Base-by-base conservation (phyloP, 2,113 vertebrate genomes). In the Bubo bubo region DNA sequence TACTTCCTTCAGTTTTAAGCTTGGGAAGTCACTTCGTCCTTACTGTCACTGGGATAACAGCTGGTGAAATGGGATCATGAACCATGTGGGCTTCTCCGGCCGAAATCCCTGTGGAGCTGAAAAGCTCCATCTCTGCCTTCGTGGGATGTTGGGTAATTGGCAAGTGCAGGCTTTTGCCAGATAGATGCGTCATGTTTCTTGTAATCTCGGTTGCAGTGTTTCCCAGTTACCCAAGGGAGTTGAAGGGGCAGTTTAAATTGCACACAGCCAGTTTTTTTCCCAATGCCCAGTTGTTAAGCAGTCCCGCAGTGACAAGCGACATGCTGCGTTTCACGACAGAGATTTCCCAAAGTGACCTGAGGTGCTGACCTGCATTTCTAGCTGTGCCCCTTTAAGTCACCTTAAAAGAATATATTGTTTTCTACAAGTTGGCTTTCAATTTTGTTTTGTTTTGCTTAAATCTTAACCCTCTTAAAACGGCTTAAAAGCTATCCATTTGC, bases 251-350 rank as follows among this genome's bases (percentile, higher is more conserved):
- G 32, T 79, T 85, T 12, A 17, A 50, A 9, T 68, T 67, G 66
- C 70, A 64, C 73, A 2, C 23, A 34, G 56, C 28, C 72, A 34
- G 4, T 4, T 32, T 75, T 47, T 32, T 37, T 9, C 32, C 45
- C 30, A 2, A 1, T 7, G n/a, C 9, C 50, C 75, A 10, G 45
- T 49, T 35, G 10, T 26, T 45, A 2, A n/a, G 81, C 62, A 70
- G 2, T 56, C 63, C 67, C 2, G 1, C n/a, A 9, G 62, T 14
- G 64, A 37, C 12, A 6, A 35, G 39, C n/a, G 75, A 12, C 10
- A 1, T 1, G 50, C 60, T n/a, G 32, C n/a, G 47, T 30, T 39
- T 62, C 24, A 0, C 5, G n/a, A 2, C 34, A 13, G 49, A 56
- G 30, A 9, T 53, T 91, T 53, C 53, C 49, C 72, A 34, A 63